Conservation (phyloP, 30 jellyfish, hydroid and myxozoan genomes). For the Cassiopea xamachana region DNA sequence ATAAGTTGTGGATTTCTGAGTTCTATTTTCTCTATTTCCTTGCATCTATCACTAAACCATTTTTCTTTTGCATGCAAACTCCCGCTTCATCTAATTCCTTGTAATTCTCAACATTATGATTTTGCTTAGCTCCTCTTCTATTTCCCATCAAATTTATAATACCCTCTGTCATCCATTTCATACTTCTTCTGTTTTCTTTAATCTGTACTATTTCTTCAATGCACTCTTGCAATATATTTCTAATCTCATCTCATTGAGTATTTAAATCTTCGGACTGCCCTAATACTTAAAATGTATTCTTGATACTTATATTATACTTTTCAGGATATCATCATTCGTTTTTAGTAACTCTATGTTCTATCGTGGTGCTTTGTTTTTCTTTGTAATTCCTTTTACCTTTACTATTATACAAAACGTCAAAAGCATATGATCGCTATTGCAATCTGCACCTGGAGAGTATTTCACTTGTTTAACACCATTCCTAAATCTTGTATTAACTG, state of each 20-base stretch:
- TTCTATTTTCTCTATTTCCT: constrained; percentile 1
- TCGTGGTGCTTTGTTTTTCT: background rate
- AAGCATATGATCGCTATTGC: background rate
- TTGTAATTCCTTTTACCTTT: background rate
- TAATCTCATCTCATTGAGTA: background rate
- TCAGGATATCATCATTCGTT: background rate
- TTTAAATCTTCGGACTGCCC: background rate
- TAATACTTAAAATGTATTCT: background rate
- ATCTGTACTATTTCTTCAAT: background rate
- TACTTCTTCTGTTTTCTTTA: background rate
- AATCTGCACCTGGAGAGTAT: background rate
- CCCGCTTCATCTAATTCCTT: background rate
- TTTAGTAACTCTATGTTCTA: background rate
- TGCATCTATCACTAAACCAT: constrained; percentile 11
- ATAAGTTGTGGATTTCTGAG: background rate
- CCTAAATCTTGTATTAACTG: background rate
- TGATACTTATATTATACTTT: background rate
- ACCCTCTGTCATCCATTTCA: constrained; percentile 12
- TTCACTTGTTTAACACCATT: background rate
- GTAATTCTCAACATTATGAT: background rate
- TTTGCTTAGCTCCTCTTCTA: background rate
- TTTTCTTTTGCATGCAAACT: background rate
- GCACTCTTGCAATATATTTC: background rate
- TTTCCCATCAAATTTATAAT: background rate
- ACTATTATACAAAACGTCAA: background rate